A percentile compares a stretch with the other conserved stretches of the same genome.
phyloP scores from a whole-genome alignment of 2,797 vertebrate genomes.

The Anabas testudineus region DNA sequence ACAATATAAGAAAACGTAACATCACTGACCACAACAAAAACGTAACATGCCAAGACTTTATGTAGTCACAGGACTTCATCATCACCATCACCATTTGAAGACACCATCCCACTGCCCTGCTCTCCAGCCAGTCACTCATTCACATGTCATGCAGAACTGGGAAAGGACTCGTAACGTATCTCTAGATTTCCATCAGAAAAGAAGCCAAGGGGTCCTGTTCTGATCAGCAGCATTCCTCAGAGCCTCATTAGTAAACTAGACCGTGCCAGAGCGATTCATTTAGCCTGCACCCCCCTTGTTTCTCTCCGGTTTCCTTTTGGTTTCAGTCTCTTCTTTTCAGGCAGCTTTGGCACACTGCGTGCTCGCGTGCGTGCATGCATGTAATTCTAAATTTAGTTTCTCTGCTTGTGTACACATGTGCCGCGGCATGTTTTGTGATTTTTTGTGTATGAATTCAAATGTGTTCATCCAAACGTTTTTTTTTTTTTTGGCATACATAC shows the following conservation, averaged over 20 bases:
- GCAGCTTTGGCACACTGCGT: constrained; percentile 36
- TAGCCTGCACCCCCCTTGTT: constrained; percentile 28
- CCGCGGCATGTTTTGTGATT: neutral
- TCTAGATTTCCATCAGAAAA: constrained; percentile 76
- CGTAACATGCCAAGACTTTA: neutral
- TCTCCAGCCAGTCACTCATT: constrained; percentile 38
- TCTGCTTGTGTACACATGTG: neutral
- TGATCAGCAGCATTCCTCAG: constrained; percentile 71
- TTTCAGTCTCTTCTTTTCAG: constrained; percentile 53
- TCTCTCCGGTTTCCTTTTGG: constrained; percentile 34
- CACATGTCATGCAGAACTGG: constrained; percentile 8
- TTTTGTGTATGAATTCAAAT: neutral
- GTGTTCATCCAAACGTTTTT: constrained; percentile 9
- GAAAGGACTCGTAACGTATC: constrained; percentile 41
- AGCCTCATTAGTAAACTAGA: constrained; percentile 81
- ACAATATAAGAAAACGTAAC: neutral
- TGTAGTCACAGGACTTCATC: neutral
- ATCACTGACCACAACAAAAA: neutral
- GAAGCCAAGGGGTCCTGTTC: constrained; percentile 61
- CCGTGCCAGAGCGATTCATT: constrained; percentile 68
- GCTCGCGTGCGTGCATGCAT: constrained; percentile 37
- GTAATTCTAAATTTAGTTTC: constrained; percentile 37
- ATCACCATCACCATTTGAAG: neutral
- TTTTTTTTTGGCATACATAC: neutral
- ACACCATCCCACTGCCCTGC: constrained; percentile 17